phyloP scores from a whole-genome alignment of 2,113 vertebrate genomes.

The Myotis davidii region DNA sequence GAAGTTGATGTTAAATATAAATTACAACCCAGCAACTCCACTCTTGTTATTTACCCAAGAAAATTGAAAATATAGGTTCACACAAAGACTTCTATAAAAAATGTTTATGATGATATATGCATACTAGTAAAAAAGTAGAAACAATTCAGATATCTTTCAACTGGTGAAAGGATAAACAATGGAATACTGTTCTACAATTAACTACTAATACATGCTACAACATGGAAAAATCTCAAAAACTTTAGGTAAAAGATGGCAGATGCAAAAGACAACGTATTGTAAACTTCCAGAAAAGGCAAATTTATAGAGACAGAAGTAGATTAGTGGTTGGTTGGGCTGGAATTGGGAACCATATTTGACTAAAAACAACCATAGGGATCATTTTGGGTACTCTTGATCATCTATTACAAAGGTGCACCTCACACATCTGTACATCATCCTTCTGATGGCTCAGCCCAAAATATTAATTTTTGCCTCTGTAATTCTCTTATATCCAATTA shows the following conservation, averaged over 20 bases:
- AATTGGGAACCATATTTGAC: neutral
- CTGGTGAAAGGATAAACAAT: neutral
- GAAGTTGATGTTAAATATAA: neutral
- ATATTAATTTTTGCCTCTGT: neutral
- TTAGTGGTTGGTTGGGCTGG: neutral
- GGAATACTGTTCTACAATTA: neutral
- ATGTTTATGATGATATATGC: neutral
- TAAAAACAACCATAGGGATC: neutral
- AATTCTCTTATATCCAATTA: neutral
- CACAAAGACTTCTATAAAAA: neutral
- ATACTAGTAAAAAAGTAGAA: neutral
- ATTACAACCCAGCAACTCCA: neutral
- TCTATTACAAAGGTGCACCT: neutral
- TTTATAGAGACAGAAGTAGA: neutral
- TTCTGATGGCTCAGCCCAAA: neutral
- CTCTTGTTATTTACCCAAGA: neutral
- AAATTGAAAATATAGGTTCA: neutral
- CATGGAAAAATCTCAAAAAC: neutral
- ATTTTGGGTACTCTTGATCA: neutral
- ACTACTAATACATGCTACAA: neutral
- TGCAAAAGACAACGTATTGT: neutral
- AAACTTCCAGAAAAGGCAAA: neutral
- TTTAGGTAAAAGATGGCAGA: neutral
- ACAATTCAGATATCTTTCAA: neutral
- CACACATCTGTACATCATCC: neutral